Base-by-base conservation (phyloP, 2,797 vertebrate species). In the Bradypodion pumilum region DNA sequence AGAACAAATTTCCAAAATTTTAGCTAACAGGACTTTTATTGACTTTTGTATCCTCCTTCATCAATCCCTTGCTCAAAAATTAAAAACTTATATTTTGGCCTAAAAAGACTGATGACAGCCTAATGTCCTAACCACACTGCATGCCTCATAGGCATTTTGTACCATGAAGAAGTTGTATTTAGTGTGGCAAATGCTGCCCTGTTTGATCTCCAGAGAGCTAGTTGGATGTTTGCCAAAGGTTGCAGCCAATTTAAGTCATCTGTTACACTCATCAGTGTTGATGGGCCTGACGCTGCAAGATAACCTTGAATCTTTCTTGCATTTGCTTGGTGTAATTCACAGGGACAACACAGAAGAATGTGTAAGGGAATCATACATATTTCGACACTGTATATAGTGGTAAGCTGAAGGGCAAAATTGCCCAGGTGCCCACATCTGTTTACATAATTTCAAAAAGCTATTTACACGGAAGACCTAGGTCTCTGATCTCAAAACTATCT, bases 211-310 rank as follows among this genome's bases (percentile, higher is more conserved):
- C 21, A 68, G 72, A 56, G 80, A 27, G 12, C 44, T 59, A 5
- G 29, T 23, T 75, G 78, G 72, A 85, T 60, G 32, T 56, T 68
- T 68, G 63, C 74, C 81, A 68, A 13, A 76, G 62, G 21, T 59
- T 62, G 37, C 29, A 69, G 63, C 40, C 63, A 69, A 62, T 69
- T 80, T 60, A 60, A 85, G 5, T 59, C 25, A 75, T 76, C 49
- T 68, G 72, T 80, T 80, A n/a, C 25, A 35, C 78, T 60, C 37
- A 68, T 80, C 70, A 44, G 27, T 74, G 25, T 37, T 76, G 72
- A 59, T 81, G 32, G 40, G 21, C 62, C 52, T 56, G 52, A 56
- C 19, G 16, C 52, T 85, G 78, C 56, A 76, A 10, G 32, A 56
- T 62, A 81, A 69, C 73, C 78, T 76, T 62, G 32, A 69, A n/a